Conservation (phyloP, 1,140 invertebrate genomes). For the Polypedilum vanderplanki region DNA sequence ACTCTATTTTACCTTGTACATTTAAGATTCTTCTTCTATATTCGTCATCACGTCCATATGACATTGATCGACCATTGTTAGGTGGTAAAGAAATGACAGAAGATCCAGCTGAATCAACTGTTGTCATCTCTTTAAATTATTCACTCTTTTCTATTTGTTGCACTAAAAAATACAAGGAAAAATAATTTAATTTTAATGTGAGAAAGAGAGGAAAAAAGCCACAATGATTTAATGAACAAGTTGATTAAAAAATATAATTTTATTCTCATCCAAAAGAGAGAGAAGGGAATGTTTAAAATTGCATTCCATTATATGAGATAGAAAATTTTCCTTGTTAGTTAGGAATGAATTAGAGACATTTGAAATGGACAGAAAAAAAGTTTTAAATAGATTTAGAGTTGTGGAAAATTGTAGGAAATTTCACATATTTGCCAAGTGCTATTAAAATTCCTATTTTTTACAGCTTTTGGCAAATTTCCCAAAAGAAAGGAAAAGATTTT, state of each 20-base stretch:
- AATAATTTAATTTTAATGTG: background rate
- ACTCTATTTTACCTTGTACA: background rate
- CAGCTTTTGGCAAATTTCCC: slow-evolving; percentile 11
- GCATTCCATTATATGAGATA: background rate
- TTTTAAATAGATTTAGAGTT: background rate
- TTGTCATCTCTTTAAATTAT: background rate
- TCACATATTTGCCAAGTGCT: slow-evolving; percentile 11
- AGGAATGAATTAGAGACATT: no score
- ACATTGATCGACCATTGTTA: background rate
- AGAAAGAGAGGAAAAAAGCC: background rate
- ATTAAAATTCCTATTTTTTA: slow-evolving; percentile 13
- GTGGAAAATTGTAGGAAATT: slow-evolving; percentile 9
- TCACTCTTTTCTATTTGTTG: background rate
- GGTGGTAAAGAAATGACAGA: background rate
- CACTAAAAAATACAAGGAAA: background rate
- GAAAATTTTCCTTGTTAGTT: background rate
- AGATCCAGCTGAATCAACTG: background rate
- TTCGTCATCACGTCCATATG: background rate
- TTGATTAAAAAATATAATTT: background rate
- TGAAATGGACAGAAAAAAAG: no score
- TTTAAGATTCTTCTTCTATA: background rate
- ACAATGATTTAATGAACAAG: slow-evolving; percentile 3
- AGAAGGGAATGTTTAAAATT: background rate
- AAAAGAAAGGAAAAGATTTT: no score
- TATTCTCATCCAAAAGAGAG: background rate